phyloP scores from a whole-genome alignment of 2,797 vertebrate species.

The Karalla daura region DNA sequence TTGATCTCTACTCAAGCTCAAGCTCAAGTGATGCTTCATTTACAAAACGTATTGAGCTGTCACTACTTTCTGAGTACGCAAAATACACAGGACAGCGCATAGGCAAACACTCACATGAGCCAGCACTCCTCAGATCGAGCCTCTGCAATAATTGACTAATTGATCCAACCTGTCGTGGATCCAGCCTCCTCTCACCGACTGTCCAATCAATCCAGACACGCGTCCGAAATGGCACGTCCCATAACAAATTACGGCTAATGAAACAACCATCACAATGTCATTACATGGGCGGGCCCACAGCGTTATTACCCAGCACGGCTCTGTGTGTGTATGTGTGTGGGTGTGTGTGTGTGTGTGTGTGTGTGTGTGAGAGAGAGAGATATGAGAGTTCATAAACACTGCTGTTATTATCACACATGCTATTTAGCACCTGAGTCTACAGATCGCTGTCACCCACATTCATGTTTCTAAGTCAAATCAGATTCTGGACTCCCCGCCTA shows the following conservation, averaged over 20 bases:
- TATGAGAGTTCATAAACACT: constrained; percentile 51
- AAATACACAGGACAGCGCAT: constrained; percentile 22
- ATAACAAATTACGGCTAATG: constrained; percentile 87
- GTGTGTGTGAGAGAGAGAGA: constrained; percentile 12
- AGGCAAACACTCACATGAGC: constrained; percentile 16
- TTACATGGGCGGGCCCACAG: constrained; percentile 73
- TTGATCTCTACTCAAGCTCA: not conserved
- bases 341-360: not conserved
- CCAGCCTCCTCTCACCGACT: constrained; percentile 70
- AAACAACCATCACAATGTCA: constrained; percentile 86
- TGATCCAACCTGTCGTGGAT: constrained; percentile 68
- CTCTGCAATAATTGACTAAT: constrained; percentile 71
- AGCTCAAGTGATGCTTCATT: not conserved
- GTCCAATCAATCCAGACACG: constrained; percentile 80
- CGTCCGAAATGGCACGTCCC: constrained; percentile 84
- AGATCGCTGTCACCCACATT: constrained; percentile 5
- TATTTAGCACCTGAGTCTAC: constrained; percentile 76
- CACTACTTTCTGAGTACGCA: not conserved
- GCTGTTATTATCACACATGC: constrained; percentile 32
- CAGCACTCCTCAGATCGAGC: constrained; percentile 56
- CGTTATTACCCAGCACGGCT: constrained; percentile 76
- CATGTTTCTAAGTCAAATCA: constrained; percentile 1
- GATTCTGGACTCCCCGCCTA: not conserved
- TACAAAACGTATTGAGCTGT: not conserved
- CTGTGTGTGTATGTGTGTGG: constrained; percentile 30